phyloP scores from a whole-genome alignment of 2,888 invertebrate species.

The Euphydryas editha region DNA sequence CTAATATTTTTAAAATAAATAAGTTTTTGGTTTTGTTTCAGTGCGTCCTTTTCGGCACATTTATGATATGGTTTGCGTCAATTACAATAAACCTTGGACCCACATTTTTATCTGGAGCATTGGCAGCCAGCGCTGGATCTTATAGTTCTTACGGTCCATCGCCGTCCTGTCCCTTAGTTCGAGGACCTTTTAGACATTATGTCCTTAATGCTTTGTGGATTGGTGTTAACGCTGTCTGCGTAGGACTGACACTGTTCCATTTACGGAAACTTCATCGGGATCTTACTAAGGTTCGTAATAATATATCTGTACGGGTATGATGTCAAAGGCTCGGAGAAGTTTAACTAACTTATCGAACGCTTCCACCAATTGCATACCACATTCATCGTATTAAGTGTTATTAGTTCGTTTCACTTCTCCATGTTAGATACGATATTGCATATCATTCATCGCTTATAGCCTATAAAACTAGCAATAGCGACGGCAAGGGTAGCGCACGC shows the following conservation, averaged over 20 bases:
- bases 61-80: conserved; percentile 97
- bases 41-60: conserved; percentile 95
- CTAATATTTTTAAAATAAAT: background rate
- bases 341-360: conserved; percentile 30
- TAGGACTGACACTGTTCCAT: conserved; percentile 92
- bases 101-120: conserved; percentile 91
- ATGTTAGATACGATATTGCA: conserved; percentile 56
- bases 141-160: conserved; percentile 87
- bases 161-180: conserved; percentile 93
- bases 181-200: conserved; percentile 94
- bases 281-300: conserved; percentile 85
- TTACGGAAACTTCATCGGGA: conserved; percentile 92
- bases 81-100: conserved; percentile 95
- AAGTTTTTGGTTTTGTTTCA: conserved; percentile 68
- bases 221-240: conserved; percentile 93
- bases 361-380: conserved; percentile 29
- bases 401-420: conserved; percentile 53
- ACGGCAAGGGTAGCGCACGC: conserved; percentile 60
- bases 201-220: conserved; percentile 96
- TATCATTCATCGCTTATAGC: conserved; percentile 62
- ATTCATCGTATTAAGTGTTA: conserved; percentile 35
- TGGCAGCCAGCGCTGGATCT: conserved; percentile 90
- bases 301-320: conserved; percentile 10
- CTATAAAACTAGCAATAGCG: conserved; percentile 52
- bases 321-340: conserved; percentile 29